phyloP scores from a whole-genome alignment of 2,113 vertebrate species.

The Rhinoptilus africanus region DNA sequence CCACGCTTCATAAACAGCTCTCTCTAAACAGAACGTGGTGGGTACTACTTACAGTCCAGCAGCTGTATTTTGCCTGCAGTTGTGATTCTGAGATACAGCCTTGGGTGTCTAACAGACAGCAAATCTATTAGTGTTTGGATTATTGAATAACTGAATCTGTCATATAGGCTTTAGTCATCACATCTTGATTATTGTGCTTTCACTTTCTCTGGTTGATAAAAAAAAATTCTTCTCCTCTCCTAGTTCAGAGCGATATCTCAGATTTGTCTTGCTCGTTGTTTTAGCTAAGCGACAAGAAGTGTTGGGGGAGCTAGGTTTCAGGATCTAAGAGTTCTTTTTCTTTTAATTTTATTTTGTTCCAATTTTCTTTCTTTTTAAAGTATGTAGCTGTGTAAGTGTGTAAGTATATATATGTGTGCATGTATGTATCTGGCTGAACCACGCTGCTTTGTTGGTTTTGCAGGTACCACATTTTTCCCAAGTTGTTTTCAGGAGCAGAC shows the following conservation, averaged over 20 bases:
- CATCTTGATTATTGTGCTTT: not conserved
- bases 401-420: fast-evolving
- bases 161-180: not conserved
- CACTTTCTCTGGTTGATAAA: not conserved
- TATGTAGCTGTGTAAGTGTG: not conserved
- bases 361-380: not conserved
- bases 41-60: not conserved
- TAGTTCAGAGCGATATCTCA: not conserved
- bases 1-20: not conserved
- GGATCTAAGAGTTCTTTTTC: not conserved
- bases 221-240: fast-evolving
- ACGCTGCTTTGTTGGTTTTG: not conserved
- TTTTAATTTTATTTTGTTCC: not conserved
- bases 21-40: not conserved
- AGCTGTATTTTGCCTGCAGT: not conserved
- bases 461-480: not conserved
- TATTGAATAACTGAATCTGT: not conserved
- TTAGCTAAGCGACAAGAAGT: not conserved
- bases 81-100: not conserved
- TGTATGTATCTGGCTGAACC: not conserved
- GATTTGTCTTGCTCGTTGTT: not conserved
- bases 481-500: not conserved
- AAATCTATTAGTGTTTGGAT: not conserved
- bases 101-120: not conserved
- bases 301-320: not conserved